Evolutionary conservation across 92 coral and sea anemone species (phyloP), one percentile per base, ranked within the genome.

Genomic region (Montipora capitata): DNA sequence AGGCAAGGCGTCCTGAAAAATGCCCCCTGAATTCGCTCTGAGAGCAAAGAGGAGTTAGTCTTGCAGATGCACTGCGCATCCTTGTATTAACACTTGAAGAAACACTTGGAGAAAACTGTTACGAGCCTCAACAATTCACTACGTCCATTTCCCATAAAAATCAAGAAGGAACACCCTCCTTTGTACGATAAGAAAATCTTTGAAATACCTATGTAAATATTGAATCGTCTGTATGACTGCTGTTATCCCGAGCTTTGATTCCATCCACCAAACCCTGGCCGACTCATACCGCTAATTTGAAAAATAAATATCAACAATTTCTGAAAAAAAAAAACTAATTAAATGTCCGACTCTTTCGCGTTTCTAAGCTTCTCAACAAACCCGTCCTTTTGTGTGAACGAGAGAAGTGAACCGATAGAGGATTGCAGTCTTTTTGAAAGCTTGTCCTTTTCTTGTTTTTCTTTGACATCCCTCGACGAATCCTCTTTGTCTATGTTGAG

Each of bases 401-500:
- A 94, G 74, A 89, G 72, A 4, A 88, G 68, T 35, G 97, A 91
- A 20, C 91, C 89, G 10, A 91, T 76, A 41, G 90, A 67, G 11
- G 91, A 49, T 15, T 85, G 78, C 5, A 72, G 72, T n/a, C 43
- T 71, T 13, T 74, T 81, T 39, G 49, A 40, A 57, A 56, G 49
- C 68, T 89, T 87, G 52, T 88, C 85, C 9, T 78, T 67, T 13
- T 78, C 70, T 3, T 16, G 56, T 51, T 49, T 16, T 58, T 61
- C 61, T 12, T 54, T 43, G 48, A 48, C 13, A 16, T 72, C 82
- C 51, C 76, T 76, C 0, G 78, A 64, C 12, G 81, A 27, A 35
- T 65, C 83, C 48, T 48, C 80, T 5, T 94, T 94, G 85, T 98
- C 99, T 43, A 98, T 88, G 40, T 91, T 83, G 48, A 98, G 91